Evolutionary conservation across 2,113 vertebrate genomes (phyloP).

Genomic region (Rhabdornis inornatus): DNA sequence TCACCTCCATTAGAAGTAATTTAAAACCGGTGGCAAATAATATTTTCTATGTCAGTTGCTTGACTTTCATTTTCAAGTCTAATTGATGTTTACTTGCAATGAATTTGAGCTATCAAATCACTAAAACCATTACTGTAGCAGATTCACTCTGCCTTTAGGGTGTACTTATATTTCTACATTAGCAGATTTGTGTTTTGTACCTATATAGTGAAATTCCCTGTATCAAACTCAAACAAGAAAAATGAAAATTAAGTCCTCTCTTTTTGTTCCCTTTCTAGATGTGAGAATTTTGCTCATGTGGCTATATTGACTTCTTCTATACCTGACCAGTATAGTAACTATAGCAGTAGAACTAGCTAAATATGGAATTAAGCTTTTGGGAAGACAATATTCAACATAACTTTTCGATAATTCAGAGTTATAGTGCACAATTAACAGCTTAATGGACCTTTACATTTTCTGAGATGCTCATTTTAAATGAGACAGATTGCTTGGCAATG

Average conservation of each 20-base stretch:
- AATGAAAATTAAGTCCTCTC: background rate
- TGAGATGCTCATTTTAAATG: conserved; percentile 40
- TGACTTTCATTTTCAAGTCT: conserved; percentile 44
- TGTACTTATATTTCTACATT: conserved; percentile 7
- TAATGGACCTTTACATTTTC: conserved; percentile 52
- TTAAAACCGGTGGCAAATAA: background rate
- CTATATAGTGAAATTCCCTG: background rate
- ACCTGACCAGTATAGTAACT: background rate
- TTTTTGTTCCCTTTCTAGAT: background rate
- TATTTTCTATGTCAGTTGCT: conserved; percentile 1
- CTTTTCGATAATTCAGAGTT: conserved; percentile 17
- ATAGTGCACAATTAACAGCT: conserved; percentile 33
- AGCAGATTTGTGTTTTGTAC: background rate
- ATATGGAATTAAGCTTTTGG: background rate
- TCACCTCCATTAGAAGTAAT: conserved; percentile 35
- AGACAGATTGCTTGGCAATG: conserved; percentile 38
- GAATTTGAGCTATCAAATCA: conserved; percentile 29
- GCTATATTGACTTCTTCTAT: background rate
- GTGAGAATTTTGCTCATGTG: background rate
- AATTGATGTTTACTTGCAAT: conserved; percentile 34
- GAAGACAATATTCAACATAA: background rate
- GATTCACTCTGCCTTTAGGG: conserved; percentile 27
- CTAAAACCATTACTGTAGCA: conserved; percentile 16
- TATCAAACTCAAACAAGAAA: background rate
- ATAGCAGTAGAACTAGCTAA: background rate